These are phyloP conservation scores for Myopa testacea DNA, from an alignment of 2,888 invertebrate species.

Conservation along the genomic window DNA sequence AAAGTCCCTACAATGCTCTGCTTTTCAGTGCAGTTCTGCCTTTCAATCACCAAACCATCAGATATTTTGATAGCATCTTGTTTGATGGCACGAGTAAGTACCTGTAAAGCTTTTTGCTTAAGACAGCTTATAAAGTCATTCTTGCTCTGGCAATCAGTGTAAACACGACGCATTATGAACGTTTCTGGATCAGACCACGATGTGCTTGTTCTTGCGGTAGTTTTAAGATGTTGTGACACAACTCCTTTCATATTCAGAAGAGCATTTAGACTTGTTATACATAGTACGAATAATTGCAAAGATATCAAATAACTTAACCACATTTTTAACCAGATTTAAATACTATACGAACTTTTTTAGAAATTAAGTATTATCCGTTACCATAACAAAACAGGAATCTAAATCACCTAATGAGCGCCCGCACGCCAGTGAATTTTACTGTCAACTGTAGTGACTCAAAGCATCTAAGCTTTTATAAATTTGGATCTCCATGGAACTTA, in stretches of 20 bases:
- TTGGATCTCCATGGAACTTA: conserved; percentile 53
- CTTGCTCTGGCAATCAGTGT: conserved; percentile 74
- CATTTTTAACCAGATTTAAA: conserved; percentile 31
- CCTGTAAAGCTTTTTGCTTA: conserved; percentile 74
- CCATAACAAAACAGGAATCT: not conserved
- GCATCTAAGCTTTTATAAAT: conserved; percentile 63
- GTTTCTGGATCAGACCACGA: conserved; percentile 70
- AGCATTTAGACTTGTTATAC: conserved; percentile 20
- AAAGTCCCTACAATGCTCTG: conserved; percentile 66
- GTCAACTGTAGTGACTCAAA: conserved; percentile 61
- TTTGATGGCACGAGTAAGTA: conserved; percentile 73
- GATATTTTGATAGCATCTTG: conserved; percentile 74
- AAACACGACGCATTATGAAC: conserved; percentile 73
- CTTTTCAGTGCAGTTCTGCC: conserved; percentile 71
- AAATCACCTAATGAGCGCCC: not conserved
- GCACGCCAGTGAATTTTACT: conserved; percentile 43
- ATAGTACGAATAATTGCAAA: conserved; percentile 13
- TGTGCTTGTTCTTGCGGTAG: conserved; percentile 36
- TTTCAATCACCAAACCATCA: conserved; percentile 73
- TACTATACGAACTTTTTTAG: not conserved
- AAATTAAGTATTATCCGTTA: no score
- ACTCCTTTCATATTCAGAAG: conserved; percentile 26
- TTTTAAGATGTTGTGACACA: conserved; percentile 41
- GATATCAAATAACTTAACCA: conserved; percentile 4
- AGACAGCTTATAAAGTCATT: conserved; percentile 74